A percentile compares a stretch with the other conserved stretches of the same genome.
Evolutionary conservation across 2,888 invertebrate species (phyloP).

Genomic region (Copidosoma aretas): DNA sequence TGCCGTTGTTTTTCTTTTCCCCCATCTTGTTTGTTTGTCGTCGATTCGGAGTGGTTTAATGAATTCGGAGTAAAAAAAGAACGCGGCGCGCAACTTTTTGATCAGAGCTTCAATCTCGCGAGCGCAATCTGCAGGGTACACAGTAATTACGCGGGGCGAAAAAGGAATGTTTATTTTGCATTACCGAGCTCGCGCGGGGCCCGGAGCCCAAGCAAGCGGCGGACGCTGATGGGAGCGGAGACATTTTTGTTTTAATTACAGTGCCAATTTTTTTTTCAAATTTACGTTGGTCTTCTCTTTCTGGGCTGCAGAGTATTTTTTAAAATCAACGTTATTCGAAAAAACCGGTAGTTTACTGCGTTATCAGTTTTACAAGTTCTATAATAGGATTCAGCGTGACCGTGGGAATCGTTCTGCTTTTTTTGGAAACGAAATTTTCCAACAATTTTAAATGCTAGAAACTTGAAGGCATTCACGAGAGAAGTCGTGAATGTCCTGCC

Average conservation of each 20-base stretch:
- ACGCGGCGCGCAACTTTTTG: neutral
- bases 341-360: too few relatives aligned
- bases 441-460: neutral
- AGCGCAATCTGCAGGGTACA: conserved; percentile 6
- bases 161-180: conserved; percentile 15
- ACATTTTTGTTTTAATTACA: too few relatives aligned
- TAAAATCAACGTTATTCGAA: too few relatives aligned
- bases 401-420: too few relatives aligned
- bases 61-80: neutral
- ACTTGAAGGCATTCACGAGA: neutral
- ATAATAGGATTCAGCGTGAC: too few relatives aligned
- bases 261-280: conserved; percentile 31
- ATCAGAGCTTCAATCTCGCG: conserved; percentile 14
- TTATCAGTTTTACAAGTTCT: too few relatives aligned
- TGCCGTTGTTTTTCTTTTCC: too few relatives aligned
- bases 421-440: neutral
- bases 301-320: neutral
- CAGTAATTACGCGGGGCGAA: conserved; percentile 2
- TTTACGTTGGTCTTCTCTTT: neutral
- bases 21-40: too few relatives aligned
- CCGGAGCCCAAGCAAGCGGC: neutral
- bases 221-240: too few relatives aligned
- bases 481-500: too few relatives aligned
- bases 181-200: neutral
- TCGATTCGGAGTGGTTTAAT: neutral